phyloP scores from a whole-genome alignment of 2,113 vertebrate genomes.

The Taxidea taxus region DNA sequence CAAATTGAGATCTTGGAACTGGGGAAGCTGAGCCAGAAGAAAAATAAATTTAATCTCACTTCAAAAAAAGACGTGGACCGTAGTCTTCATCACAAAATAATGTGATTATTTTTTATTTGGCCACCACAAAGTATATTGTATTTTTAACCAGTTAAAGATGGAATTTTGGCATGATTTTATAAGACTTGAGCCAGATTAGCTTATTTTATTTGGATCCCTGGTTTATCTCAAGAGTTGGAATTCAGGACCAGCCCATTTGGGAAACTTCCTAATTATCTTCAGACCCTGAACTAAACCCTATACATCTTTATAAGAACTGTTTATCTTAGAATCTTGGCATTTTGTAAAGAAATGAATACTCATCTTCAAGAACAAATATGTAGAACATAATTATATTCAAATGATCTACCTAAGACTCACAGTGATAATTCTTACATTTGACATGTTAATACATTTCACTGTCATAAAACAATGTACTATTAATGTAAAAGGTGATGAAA shows the following conservation, averaged over 20 bases:
- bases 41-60: constrained; percentile 51
- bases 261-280: constrained; percentile 68
- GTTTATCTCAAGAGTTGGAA: constrained; percentile 62
- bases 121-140: constrained; percentile 45
- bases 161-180: constrained; percentile 57
- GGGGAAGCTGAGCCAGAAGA: constrained; percentile 25
- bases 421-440: neutral
- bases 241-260: constrained; percentile 36
- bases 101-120: constrained; percentile 58
- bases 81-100: constrained; percentile 47
- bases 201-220: constrained; percentile 69
- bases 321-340: constrained; percentile 22
- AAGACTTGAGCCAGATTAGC: constrained; percentile 58
- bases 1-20: neutral
- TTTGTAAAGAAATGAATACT: constrained; percentile 22
- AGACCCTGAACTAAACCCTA: constrained; percentile 17
- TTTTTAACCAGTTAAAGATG: constrained; percentile 50
- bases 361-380: neutral
- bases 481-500: neutral
- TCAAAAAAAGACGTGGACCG: constrained; percentile 29
- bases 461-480: neutral
- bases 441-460: neutral
- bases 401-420: neutral
- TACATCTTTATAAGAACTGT: constrained; percentile 28
- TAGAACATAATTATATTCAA: neutral